Evolutionary conservation across 2,113 vertebrate species (phyloP).

Genomic region (Scomber colias): DNA sequence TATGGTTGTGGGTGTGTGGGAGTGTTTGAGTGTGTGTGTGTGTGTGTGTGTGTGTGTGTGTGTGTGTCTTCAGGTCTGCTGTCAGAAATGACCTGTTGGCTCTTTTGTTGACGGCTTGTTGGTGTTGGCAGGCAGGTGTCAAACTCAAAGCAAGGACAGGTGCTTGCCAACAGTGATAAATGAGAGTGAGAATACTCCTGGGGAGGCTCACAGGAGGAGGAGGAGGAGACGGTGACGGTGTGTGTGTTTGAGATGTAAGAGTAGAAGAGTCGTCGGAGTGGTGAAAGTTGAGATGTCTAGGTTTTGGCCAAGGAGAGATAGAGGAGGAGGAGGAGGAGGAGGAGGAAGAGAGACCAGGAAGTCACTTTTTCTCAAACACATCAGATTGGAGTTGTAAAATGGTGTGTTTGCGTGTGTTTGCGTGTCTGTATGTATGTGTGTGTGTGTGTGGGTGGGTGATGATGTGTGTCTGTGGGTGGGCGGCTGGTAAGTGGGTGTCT

Average conservation of each 20-base stretch:
- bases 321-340: constrained; percentile 1
- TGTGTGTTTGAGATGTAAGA: constrained; percentile 63
- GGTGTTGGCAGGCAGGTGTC: constrained; percentile 70
- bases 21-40: constrained; percentile 33
- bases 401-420: constrained; percentile 22
- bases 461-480: constrained; percentile 42
- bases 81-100: constrained; percentile 63
- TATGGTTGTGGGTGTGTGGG: constrained; percentile 69
- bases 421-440: constrained; percentile 26
- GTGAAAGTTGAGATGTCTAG: constrained; percentile 73
- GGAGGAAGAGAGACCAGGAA: constrained; percentile 52
- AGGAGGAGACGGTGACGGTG: constrained; percentile 9
- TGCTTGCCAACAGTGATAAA: constrained; percentile 63
- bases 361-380: constrained; percentile 17
- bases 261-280: constrained; percentile 61
- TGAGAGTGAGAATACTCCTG: constrained; percentile 54
- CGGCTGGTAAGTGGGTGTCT: constrained; percentile 45
- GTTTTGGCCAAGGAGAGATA: constrained; percentile 28
- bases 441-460: constrained; percentile 32
- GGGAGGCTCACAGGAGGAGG: constrained; percentile 31
- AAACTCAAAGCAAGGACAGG: constrained; percentile 54
- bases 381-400: constrained; percentile 61
- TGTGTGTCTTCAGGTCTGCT: constrained; percentile 49
- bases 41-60: constrained; percentile 40
- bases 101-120: constrained; percentile 46